Conservation (phyloP, 2,113 vertebrate genomes). For the Dasyornis broadbenti region DNA sequence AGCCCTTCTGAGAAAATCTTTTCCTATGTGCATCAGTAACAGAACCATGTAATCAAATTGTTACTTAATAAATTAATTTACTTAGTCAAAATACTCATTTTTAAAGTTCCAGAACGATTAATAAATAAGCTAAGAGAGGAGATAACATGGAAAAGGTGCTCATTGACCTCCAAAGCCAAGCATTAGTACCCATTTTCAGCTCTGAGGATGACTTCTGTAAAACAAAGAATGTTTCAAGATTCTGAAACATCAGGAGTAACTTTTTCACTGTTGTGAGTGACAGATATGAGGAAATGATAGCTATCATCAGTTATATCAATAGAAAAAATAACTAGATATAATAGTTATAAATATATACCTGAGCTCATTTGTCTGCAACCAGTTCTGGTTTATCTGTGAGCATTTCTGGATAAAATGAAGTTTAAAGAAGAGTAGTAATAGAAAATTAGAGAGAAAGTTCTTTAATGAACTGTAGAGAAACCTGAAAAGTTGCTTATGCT, state of each 20-base stretch:
- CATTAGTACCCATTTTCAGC: not conserved
- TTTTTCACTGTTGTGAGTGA: not conserved
- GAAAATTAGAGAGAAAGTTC: not conserved
- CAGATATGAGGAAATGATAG: not conserved
- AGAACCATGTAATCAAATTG: not conserved
- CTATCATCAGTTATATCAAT: not conserved
- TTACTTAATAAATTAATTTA: not conserved
- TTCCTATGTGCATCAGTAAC: not conserved
- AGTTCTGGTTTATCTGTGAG: not conserved
- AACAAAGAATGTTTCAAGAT: not conserved
- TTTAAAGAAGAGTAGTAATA: not conserved
- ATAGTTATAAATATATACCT: not conserved
- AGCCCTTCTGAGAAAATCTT: not conserved
- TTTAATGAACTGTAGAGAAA: not conserved
- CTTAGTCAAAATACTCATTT: not conserved
- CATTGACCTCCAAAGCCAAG: not conserved
- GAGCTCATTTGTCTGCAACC: not conserved
- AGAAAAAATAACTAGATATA: not conserved
- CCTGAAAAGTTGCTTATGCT: not conserved
- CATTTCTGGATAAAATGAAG: not conserved
- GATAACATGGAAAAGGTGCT: not conserved
- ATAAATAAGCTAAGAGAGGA: not conserved
- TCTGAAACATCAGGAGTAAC: not conserved
- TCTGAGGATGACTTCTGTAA: not conserved
- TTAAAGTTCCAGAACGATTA: not conserved